Evolutionary conservation across 2,113 vertebrate species (phyloP), one percentile per base, ranked within the genome.

Genomic region (Chinchilla lanigera): DNA sequence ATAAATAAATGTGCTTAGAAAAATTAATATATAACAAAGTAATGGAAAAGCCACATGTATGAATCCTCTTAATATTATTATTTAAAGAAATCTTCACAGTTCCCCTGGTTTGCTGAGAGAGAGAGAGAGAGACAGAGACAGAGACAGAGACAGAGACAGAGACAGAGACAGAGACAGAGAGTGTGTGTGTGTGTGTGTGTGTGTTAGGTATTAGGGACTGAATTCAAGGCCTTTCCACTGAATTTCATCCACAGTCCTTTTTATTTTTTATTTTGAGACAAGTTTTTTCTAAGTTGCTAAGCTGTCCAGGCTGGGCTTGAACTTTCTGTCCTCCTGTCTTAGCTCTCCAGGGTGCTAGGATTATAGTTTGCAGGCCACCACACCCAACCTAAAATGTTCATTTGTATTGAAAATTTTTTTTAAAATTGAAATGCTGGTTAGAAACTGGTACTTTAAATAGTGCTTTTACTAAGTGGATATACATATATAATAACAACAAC

Each of bases 51-150:
- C 33, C 38, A 26, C 58, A 61, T 44, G 9, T 56, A 13, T 93
- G 88, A 58, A 60, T 78, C 63, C 65, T 86, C 77, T 82, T 86
- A 86, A 92, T 30, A 75, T 56, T 38, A 85, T n/a, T 65, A 11
- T 82, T 92, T 92, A 38, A 95, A 86, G 63, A 88, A 20, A 83
- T 94, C 19, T 22, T 93, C 54, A 90, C 35, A 95, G 58, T 61
- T 80, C 19, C 26, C 61, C 63, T 67, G n/a, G 69, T 44, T 78
- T 28, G 24, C 44, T 78, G 44, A 78, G n/a, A n/a, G n/a, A n/a
- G n/a, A n/a, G n/a, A n/a, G n/a, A n/a, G n/a, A n/a, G n/a, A n/a
- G n/a, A n/a, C n/a, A n/a, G n/a, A n/a, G n/a, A n/a, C n/a, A n/a
- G n/a, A n/a, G n/a, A n/a, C n/a, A n/a, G n/a, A n/a, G n/a, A n/a